Conservation (phyloP, 2,113 vertebrate genomes). For the Gobio gobio region DNA sequence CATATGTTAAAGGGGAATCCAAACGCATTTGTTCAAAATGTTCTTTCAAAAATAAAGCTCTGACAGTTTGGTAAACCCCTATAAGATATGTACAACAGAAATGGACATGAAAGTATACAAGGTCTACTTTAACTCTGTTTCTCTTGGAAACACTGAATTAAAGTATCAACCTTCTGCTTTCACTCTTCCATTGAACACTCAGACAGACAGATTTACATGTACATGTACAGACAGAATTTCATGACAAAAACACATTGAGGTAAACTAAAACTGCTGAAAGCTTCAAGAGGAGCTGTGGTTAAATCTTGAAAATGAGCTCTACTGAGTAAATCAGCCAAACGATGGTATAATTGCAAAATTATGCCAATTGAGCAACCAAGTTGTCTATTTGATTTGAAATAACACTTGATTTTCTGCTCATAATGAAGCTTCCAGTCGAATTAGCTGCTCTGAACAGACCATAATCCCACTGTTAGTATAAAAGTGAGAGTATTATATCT, state of each 20-base stretch:
- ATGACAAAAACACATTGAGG: slow-evolving; percentile 33
- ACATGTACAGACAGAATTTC: slow-evolving; percentile 26
- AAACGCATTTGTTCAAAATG: slow-evolving; percentile 38
- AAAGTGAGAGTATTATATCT: slow-evolving; percentile 54
- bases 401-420: background rate
- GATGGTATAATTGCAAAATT: background rate
- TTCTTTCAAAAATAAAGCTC: background rate
- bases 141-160: slow-evolving; percentile 73
- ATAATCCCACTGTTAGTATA: slow-evolving; percentile 57
- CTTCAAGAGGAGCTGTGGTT: background rate
- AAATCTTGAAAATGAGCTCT: background rate
- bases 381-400: background rate
- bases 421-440: slow-evolving; percentile 47
- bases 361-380: background rate
- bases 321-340: background rate
- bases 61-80: slow-evolving; percentile 61
- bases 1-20: slow-evolving; percentile 66
- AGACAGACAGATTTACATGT: slow-evolving; percentile 46
- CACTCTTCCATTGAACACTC: slow-evolving; percentile 77
- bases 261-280: slow-evolving; percentile 48
- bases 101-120: slow-evolving; percentile 63
- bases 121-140: slow-evolving; percentile 73
- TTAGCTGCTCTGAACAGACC: slow-evolving; percentile 41
- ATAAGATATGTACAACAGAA: slow-evolving; percentile 65
- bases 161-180: slow-evolving; percentile 74